These are phyloP conservation scores for Drosophila koepferae DNA, from an alignment of 2,888 invertebrate genomes.

Conservation along the genomic window DNA sequence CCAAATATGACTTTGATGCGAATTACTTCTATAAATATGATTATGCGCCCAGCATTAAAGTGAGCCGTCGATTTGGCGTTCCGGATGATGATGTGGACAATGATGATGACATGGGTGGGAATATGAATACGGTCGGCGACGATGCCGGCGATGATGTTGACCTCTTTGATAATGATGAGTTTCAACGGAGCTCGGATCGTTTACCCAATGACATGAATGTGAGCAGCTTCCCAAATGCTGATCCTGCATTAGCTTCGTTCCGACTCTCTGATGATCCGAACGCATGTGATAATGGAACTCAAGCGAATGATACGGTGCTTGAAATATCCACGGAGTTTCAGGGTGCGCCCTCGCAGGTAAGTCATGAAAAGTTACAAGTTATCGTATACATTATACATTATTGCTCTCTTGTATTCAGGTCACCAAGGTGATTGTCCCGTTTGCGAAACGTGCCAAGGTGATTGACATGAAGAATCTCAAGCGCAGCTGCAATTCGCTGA, in stretches of 20 bases:
- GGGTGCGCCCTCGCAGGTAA: conserved; percentile 87
- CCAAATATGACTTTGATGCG: conserved; percentile 78
- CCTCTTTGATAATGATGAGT: conserved; percentile 70
- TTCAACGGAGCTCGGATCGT: conserved; percentile 28
- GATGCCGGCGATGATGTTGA: conserved; percentile 54
- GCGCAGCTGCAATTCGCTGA: conserved; percentile 89
- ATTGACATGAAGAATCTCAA: conserved; percentile 95
- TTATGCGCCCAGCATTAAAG: conserved; percentile 78
- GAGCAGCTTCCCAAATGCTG: conserved; percentile 17
- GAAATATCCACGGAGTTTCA: conserved; percentile 87
- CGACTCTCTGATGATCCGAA: conserved; percentile 2
- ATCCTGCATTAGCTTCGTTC: not conserved
- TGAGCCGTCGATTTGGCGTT: conserved; percentile 51
- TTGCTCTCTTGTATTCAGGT: conserved; percentile 51
- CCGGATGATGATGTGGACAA: conserved; percentile 86
- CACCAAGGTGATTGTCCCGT: conserved; percentile 90
- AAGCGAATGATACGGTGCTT: conserved; percentile 77
- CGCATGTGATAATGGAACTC: conserved; percentile 9
- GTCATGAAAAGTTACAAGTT: not conserved
- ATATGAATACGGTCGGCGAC: conserved; percentile 32
- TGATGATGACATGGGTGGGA: conserved; percentile 84
- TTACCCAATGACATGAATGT: conserved; percentile 34
- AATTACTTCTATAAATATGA: conserved; percentile 77
- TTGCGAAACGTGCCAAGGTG: conserved; percentile 93
- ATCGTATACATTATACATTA: not conserved